phyloP scores from a whole-genome alignment of 1,140 invertebrate species.

The Heliconius himera region DNA sequence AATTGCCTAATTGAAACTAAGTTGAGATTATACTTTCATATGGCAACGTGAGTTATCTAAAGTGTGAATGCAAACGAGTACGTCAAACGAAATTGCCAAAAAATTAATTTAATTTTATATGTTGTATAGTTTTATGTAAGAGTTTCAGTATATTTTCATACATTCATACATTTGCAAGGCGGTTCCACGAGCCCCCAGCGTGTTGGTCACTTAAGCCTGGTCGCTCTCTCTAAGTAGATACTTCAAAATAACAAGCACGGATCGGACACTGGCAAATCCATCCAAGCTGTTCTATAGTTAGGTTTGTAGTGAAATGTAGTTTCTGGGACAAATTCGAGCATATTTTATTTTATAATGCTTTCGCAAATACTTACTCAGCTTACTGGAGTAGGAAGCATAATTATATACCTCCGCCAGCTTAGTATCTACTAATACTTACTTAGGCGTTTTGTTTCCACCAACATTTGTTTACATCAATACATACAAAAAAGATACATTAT shows the following conservation, averaged over 20 bases:
- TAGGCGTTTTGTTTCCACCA: no score
- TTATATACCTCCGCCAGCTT: no score
- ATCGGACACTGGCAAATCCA: not conserved
- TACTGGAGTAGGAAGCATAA: no score
- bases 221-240: not conserved
- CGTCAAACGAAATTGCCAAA: not conserved
- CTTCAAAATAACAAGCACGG: not conserved
- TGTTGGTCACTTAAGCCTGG: slow-evolving; percentile 4
- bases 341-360: no score
- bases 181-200: not conserved
- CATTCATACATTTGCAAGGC: not conserved
- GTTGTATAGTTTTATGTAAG: not conserved
- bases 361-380: no score
- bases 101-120: not conserved
- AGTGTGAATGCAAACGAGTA: not conserved
- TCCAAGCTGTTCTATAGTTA: slow-evolving; percentile 2
- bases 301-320: not conserved
- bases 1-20: no score
- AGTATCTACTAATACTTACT: no score
- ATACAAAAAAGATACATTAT: no score
- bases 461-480: no score
- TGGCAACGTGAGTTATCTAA: not conserved
- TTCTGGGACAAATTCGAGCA: not conserved
- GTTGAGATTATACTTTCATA: slow-evolving; percentile 3
- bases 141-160: not conserved